Evolutionary conservation across 1,140 invertebrate species (phyloP).

Genomic region (Diachasmimorpha longicaudata): DNA sequence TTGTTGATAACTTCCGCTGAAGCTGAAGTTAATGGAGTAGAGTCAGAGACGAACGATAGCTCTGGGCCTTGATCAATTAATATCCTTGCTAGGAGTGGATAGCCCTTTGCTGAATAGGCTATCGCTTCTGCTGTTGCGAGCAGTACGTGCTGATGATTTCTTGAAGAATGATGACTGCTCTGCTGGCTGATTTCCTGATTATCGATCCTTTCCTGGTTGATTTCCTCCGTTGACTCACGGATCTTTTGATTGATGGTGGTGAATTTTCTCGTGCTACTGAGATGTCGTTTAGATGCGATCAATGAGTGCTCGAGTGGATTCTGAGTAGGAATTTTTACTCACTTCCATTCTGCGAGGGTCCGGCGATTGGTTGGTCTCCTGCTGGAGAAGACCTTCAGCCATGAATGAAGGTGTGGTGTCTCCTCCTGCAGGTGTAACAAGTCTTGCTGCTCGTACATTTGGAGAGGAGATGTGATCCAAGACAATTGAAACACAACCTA

Average conservation of each 20-base stretch:
- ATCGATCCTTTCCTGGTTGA: background rate
- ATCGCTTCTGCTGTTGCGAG: background rate
- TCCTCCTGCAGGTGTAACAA: too few relatives aligned
- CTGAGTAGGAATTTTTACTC: background rate
- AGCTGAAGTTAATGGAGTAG: background rate
- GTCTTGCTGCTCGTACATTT: background rate
- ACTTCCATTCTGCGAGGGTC: background rate
- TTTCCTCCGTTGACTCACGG: background rate
- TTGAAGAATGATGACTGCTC: too few relatives aligned
- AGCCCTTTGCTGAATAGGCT: background rate
- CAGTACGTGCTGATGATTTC: too few relatives aligned
- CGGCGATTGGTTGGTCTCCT: too few relatives aligned
- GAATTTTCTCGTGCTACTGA: background rate
- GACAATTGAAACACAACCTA: background rate
- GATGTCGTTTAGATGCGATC: background rate
- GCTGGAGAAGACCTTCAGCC: too few relatives aligned
- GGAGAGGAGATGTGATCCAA: background rate
- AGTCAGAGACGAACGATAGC: slow-evolving; percentile 4
- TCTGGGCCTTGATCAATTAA: slow-evolving; percentile 18
- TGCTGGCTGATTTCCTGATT: background rate
- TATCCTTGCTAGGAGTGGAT: background rate
- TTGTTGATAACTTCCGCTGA: background rate
- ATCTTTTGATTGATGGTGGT: background rate
- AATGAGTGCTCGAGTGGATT: background rate
- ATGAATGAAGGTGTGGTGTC: too few relatives aligned